Evolutionary conservation across 2,113 vertebrate species (phyloP), one percentile per base, ranked within the genome.

Genomic region (Peromyscus maniculatus): DNA sequence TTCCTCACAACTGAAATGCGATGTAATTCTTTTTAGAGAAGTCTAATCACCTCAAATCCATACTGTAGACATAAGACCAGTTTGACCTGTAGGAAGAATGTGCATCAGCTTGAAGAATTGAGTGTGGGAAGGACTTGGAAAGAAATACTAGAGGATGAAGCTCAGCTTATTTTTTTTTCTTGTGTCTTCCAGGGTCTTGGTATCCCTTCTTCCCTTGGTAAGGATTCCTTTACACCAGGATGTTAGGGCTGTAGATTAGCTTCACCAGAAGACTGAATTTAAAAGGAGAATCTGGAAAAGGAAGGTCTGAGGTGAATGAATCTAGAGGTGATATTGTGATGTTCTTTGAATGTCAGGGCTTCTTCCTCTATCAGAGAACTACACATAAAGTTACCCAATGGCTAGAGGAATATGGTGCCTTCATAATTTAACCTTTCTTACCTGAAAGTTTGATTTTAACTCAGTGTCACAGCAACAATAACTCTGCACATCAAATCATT

Each of bases 1-100:
- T 92, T 91, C 75, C 92, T 57, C 52, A 84, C 12, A 82, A 59
- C 26, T 19, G 46, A 97, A 97, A 79, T n/a, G 83, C 43, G 46
- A 4, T 16, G 43, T 43, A 79, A 62, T 59, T 82, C 80, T 57
- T 88, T 84, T 84, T 57, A 55, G 94, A 84, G n/a, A 36, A 62
- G 16, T 87, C 31, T 16, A 12, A 17, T 74, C 55, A 57, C 74
- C 59, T 87, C 49, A 89, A 39, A 57, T 84, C 22, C 10, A 71
- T 55, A 55, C 78, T 78, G 3, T n/a, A 66, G 71, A 33, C 33
- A 19, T 22, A 22, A 39, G 52, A n/a, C 62, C 57, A 39, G 43
- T n/a, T 82, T 31, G n/a, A 5, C 55, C 69, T 39, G 11, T 69
- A 83, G 77, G 28, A 71, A 69, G 66, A 49, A 39, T 10, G 21